These are phyloP conservation scores for Limenitis camilla DNA, from an alignment of 2,888 invertebrate genomes.

Conservation along the genomic window DNA sequence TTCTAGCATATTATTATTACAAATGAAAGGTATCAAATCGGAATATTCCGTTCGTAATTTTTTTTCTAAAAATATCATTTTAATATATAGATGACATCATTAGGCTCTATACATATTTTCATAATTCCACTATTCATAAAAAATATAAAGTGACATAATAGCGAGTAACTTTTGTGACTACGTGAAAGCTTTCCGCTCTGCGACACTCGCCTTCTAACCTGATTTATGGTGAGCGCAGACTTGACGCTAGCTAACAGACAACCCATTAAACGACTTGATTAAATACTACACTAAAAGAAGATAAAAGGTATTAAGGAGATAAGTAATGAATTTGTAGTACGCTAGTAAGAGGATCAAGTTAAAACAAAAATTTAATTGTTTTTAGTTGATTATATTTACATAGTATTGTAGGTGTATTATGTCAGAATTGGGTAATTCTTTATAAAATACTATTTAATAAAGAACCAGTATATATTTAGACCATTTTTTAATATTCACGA, in stretches of 20 bases:
- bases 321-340: not conserved
- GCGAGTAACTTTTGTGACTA: conserved; percentile 19
- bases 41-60: too few relatives aligned
- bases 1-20: too few relatives aligned
- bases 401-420: too few relatives aligned
- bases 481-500: too few relatives aligned
- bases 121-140: conserved; percentile 12
- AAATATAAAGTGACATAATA: conserved; percentile 18
- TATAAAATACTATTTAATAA: too few relatives aligned
- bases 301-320: not conserved
- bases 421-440: too few relatives aligned
- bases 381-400: not conserved
- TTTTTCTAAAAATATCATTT: not conserved
- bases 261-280: conserved; percentile 4
- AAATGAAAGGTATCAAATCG: too few relatives aligned
- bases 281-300: not conserved
- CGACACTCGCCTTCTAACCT: conserved; percentile 25
- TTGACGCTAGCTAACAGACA: conserved; percentile 5
- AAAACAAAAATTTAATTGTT: not conserved
- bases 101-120: not conserved
- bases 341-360: not conserved
- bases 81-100: too few relatives aligned
- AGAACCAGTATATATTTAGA: too few relatives aligned
- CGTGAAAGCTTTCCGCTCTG: conserved; percentile 20
- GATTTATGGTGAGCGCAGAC: conserved; percentile 16